Base-by-base conservation (phyloP, 2,888 invertebrate genomes). In the Xylota segnis region DNA sequence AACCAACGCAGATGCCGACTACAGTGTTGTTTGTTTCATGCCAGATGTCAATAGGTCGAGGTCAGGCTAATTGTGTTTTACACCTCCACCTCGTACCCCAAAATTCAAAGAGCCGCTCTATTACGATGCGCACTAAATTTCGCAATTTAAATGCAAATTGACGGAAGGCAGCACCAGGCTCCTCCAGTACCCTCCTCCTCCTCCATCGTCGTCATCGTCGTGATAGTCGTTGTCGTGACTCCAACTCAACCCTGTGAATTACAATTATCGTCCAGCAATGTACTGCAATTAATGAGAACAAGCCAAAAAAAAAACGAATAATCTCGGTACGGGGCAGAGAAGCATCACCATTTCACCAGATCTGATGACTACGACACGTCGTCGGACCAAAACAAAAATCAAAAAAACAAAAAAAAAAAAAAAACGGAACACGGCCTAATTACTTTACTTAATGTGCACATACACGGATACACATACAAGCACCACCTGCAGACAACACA, bases 31-130 rank as follows among this genome's bases (percentile, higher is more conserved):
- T 56, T 70, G 59, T 27, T 23, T 27, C 18, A 68, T 47, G 34
- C 84, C 79, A 65, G 75, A 84, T 84, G 84, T 79, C 84, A 79
- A 79, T 84, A 84, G 84, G 84, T 84, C 84, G 84, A 84, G 79
- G 84, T 84, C 70, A 79, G 84, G 45, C 74, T 83, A 79, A 79
- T 79, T 79, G 79, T 54, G 34, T 65, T 70, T 47, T 58, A 72
- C 77, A 79, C 75, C 70, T 59, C 34, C 37, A 68, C 52, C 61
- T 47, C 56, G n/a, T 52, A 72, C 29, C 66, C 43, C 58, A 34
- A 47, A n/a, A 59, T 63, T 37, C 34, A 5, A 12, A 16, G 27
- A 59, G 45, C 14, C 40, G 43, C 59, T 77, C 54, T 43, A 72
- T 83, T 63, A 74, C 29, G 58, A 58, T 70, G 68, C 78, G 70